Evolutionary conservation across 2,113 vertebrate species (phyloP), one percentile per base, ranked within the genome.

Genomic region (Triplophysa dalaica): DNA sequence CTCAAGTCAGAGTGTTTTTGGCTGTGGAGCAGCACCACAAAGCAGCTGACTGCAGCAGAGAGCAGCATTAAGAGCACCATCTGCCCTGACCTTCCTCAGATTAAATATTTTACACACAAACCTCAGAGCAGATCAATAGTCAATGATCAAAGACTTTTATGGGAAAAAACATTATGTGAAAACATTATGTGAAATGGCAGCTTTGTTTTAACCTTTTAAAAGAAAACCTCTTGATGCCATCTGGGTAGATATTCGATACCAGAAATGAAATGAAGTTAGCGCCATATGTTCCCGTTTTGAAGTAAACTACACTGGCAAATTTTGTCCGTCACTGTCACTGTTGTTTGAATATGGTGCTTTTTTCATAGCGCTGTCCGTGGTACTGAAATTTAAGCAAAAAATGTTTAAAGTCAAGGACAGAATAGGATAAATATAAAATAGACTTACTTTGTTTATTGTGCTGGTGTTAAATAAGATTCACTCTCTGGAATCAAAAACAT

Each of bases 31-130:
- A 3, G 16, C 4, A 75, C 79, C 82, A 60, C 43, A 58, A 26
- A 63, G 41, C 75, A 75, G 74, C 61, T 64, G 26, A 66, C 45
- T 60, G 56, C 68, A 61, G 79, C 75, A 74, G 69, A 61, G 62
- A 58, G 21, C 62, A 73, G 8, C 2, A 26, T 38, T 52, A 56
- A 72, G 33, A 29, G 65, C 41, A 67, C 22, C 17, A 29, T 56
- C 88, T 81, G 66, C 45, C 61, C 24, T 52, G 10, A 65, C 2
- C 1, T 56, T 24, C 54, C 19, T n/a, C 21, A 74, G 56, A 43
- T n/a, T 24, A 74, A 41, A 74, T 17, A 72, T 21, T 58, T 72
- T 21, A 69, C 19, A 22, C 16, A n/a, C 11, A 21, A 21, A 43
- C 8, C 7, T 21, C 54, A 48, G 19, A 67, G 38, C n/a, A 67